phyloP scores from a whole-genome alignment of 2,797 vertebrate genomes.

The Rhinella marina region DNA sequence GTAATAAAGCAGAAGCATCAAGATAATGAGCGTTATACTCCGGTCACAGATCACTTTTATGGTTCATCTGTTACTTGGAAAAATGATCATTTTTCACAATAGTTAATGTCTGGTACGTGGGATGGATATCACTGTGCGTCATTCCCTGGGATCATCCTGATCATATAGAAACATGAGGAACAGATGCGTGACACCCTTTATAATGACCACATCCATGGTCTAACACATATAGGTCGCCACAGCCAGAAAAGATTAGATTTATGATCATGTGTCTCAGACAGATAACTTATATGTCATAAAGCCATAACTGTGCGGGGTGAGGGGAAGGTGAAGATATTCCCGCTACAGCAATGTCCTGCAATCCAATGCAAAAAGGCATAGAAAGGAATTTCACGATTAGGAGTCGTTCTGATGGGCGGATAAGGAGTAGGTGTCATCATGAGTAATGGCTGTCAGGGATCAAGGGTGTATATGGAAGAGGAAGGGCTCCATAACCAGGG shows the following conservation, averaged over 20 bases:
- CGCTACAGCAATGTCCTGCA: not conserved
- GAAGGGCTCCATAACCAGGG: not conserved
- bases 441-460: not conserved
- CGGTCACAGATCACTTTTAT: conserved; percentile 18
- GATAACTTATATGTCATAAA: not conserved
- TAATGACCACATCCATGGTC: conserved; percentile 23
- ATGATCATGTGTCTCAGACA: conserved; percentile 17
- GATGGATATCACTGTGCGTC: not conserved
- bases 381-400: not conserved
- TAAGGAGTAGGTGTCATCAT: not conserved
- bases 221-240: conserved; percentile 16
- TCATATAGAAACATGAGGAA: conserved; percentile 29
- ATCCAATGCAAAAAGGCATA: not conserved
- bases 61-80: not conserved
- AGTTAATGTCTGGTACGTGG: conserved; percentile 5
- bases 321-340: not conserved
- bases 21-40: conserved; percentile 5
- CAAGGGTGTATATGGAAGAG: not conserved
- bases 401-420: not conserved
- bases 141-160: conserved; percentile 10
- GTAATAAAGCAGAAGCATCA: not conserved
- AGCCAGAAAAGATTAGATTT: conserved; percentile 26
- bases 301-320: not conserved
- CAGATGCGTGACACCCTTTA: conserved; percentile 43
- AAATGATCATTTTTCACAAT: not conserved